Percentiles rank a stretch among this genome's conserved stretches.
phyloP scores from a whole-genome alignment of 2,113 vertebrate genomes.

The Mugil cephalus region DNA sequence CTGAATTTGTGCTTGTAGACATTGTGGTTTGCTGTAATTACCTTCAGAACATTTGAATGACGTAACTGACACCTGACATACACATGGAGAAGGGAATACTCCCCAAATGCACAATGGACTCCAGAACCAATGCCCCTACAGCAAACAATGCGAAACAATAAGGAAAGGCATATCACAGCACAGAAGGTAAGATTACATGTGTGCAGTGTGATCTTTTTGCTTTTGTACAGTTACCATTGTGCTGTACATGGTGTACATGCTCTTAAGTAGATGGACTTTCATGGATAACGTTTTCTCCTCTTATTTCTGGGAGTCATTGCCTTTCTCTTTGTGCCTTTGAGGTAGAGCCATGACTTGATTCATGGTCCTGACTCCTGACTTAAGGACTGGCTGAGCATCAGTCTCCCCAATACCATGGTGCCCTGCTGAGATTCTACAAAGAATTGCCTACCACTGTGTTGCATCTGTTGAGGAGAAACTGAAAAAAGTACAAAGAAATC shows the following conservation, averaged over 20 bases:
- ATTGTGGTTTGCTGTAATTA: conserved; percentile 69
- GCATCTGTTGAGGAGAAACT: conserved; percentile 9
- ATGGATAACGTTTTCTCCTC: conserved; percentile 51
- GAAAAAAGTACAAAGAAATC: neutral
- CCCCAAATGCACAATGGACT: conserved; percentile 62
- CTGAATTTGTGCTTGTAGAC: conserved; percentile 46
- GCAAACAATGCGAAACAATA: conserved; percentile 57
- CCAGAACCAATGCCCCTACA: conserved; percentile 55
- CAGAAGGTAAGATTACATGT: conserved; percentile 61
- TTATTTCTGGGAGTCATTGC: conserved; percentile 40
- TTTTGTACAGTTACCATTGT: conserved; percentile 45
- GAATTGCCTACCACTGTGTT: conserved; percentile 8
- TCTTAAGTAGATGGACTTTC: conserved; percentile 54
- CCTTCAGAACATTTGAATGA: conserved; percentile 69
- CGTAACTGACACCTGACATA: conserved; percentile 74
- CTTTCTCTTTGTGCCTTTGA: conserved; percentile 34
- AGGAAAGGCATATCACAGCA: conserved; percentile 57
- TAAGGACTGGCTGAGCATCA: conserved; percentile 29
- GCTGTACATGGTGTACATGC: conserved; percentile 43
- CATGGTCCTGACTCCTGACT: conserved; percentile 38
- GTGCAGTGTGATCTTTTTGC: conserved; percentile 48
- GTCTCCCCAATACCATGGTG: conserved; percentile 22
- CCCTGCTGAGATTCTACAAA: conserved; percentile 26
- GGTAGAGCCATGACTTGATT: conserved; percentile 33
- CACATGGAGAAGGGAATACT: conserved; percentile 44